Conservation (phyloP, 2,888 invertebrate species). For the Ochropacha duplaris region DNA sequence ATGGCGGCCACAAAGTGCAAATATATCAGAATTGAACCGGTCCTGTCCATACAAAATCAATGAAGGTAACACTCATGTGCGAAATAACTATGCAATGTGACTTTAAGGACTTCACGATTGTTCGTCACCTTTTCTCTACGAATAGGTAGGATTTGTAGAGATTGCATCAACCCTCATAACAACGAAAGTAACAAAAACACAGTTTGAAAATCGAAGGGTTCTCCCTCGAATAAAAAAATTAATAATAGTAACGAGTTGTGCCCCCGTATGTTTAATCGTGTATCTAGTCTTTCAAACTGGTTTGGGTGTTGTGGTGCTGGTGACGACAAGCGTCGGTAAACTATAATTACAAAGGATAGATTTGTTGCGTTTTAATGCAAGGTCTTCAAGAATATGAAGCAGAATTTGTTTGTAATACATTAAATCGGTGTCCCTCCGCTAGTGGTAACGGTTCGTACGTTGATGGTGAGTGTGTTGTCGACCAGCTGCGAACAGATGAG, state of each 20-base stretch:
- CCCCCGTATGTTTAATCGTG: constrained; percentile 30
- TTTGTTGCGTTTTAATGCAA: constrained; percentile 35
- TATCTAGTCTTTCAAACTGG: constrained; percentile 48
- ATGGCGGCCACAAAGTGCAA: constrained; percentile 50
- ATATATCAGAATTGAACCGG: constrained; percentile 59
- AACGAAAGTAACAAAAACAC: constrained; percentile 14
- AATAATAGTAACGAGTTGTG: constrained; percentile 25
- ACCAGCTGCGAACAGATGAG: constrained; percentile 68
- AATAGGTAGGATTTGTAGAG: constrained; percentile 12
- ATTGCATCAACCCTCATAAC: constrained; percentile 23
- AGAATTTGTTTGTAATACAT: constrained; percentile 51
- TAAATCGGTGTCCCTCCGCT: constrained; percentile 41
- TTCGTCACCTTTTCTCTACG: constrained; percentile 12
- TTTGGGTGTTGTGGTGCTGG: constrained; percentile 36
- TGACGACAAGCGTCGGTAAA: constrained; percentile 37
- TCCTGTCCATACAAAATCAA: constrained; percentile 33
- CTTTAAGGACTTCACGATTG: constrained; percentile 14
- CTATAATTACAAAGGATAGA: constrained; percentile 28
- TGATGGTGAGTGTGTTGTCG: constrained; percentile 34
- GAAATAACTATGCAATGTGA: constrained; percentile 25
- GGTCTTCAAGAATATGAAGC: constrained; percentile 45
- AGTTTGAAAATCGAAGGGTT: constrained; percentile 22
- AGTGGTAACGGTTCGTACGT: constrained; percentile 60
- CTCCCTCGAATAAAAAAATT: constrained; percentile 26
- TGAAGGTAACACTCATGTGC: constrained; percentile 36